Base-by-base conservation (phyloP, 2,888 invertebrate genomes). In the Pyrgus malvae region DNA sequence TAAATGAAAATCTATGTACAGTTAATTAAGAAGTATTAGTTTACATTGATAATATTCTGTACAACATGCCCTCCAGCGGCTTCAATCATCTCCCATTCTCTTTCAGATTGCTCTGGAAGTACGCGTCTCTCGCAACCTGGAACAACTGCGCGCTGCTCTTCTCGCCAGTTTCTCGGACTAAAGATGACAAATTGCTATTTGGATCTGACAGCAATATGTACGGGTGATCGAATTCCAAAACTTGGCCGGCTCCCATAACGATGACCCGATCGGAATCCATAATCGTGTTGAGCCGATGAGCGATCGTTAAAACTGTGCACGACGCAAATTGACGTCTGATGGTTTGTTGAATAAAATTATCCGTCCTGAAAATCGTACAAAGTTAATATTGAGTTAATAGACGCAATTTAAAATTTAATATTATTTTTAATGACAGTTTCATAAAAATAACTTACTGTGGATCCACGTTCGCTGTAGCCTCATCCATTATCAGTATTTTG, bases 391-490 rank as follows among this genome's bases (percentile, higher is more conserved):
- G 23, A 23, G 23, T 23, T 23, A 23, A 23, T 23, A 6, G 3
- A 23, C 3, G 23, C 23, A 6, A 6, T 23, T 23, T 23, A 23
- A 23, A n/a, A n/a, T n/a, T n/a, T n/a, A n/a, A n/a, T n/a, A n/a
- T n/a, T n/a, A n/a, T n/a, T n/a, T n/a, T n/a, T n/a, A n/a, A n/a
- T n/a, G n/a, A n/a, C n/a, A n/a, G n/a, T n/a, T n/a, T n/a, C n/a
- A n/a, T 16, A 35, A 27, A 27, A 27, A 27, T 6, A 6, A 80
- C 87, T 76, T 62, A 91, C 91, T 96, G 95, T 27, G 96, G 96
- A 85, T 98, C 97, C 2, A 98, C 97, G 74, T 97, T 98, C 2
- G 98, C 97, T 0, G 98, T 98, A 3, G 98, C 98, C 86, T 98
- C 98, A 73, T 98, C 98, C 86, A 98, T 91, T 66, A 98, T 94